Evolutionary conservation across 2,797 vertebrate species (phyloP).

Genomic region (Semotilus atromaculatus): DNA sequence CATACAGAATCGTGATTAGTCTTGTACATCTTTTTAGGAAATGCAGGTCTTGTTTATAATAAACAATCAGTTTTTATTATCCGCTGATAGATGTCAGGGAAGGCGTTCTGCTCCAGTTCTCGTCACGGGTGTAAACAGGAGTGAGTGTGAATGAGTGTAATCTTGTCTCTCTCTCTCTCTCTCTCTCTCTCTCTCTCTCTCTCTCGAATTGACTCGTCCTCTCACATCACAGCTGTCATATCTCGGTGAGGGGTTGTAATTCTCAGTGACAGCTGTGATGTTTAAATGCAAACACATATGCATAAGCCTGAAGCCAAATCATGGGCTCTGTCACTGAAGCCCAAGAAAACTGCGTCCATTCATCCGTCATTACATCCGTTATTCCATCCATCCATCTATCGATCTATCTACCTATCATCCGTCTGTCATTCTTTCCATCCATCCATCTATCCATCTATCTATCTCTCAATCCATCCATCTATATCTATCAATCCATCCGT

Average conservation of each 20-base stretch:
- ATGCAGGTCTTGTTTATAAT: neutral
- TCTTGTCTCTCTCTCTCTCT: slow-evolving; percentile 15
- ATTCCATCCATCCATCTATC: neutral
- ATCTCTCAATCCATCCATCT: neutral
- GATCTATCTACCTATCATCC: too few species aligned
- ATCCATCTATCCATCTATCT: accelerated
- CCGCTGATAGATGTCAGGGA: neutral
- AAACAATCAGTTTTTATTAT: slow-evolving; percentile 15
- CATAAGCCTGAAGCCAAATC: slow-evolving; percentile 42
- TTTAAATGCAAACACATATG: slow-evolving; percentile 61
- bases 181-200: slow-evolving; percentile 22
- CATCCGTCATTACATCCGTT: too few species aligned
- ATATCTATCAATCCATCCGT: neutral
- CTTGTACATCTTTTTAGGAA: neutral
- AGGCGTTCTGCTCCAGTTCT: slow-evolving; percentile 39
- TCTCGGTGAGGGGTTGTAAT: slow-evolving; percentile 52
- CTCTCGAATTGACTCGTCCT: slow-evolving; percentile 49
- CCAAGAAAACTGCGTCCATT: too few species aligned
- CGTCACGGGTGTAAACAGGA: slow-evolving; percentile 42
- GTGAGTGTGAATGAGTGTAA: slow-evolving; percentile 23
- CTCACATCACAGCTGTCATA: slow-evolving; percentile 62
- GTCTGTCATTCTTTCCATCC: too few species aligned
- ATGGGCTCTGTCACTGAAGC: neutral
- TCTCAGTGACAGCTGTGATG: slow-evolving; percentile 56
- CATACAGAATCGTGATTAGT: neutral